Conservation (phyloP, 1,140 invertebrate species). For the Megathymus violae region DNA sequence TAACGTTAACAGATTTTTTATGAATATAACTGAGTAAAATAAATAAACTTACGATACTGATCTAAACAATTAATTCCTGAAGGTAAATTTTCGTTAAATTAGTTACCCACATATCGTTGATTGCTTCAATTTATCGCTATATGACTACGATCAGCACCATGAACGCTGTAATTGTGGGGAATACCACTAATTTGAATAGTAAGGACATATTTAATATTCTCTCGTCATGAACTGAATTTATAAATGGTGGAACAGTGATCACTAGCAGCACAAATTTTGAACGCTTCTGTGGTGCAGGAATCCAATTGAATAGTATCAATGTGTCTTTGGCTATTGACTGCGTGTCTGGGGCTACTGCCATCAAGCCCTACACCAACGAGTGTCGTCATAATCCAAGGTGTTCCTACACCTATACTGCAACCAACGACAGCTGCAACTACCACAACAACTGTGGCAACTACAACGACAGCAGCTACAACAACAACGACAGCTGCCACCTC, state of each 20-base stretch:
- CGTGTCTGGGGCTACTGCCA: conserved; percentile 72
- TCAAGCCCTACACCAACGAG: conserved; percentile 52
- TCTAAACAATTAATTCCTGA: neutral
- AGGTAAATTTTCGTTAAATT: conserved; percentile 55
- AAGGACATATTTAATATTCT: conserved; percentile 77
- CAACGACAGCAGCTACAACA: conserved; percentile 33
- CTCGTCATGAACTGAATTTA: conserved; percentile 61
- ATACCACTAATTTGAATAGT: conserved; percentile 70
- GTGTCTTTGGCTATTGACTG: conserved; percentile 81
- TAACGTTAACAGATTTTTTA: neutral
- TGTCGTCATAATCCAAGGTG: conserved; percentile 62
- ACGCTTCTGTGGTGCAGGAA: conserved; percentile 14
- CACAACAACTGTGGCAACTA: conserved; percentile 38
- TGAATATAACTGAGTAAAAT: neutral
- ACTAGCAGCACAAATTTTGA: conserved; percentile 4
- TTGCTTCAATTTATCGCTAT: conserved; percentile 77
- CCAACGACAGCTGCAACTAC: conserved; percentile 57
- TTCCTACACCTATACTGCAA: conserved; percentile 57
- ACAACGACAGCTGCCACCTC: conserved; percentile 29
- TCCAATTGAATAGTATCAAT: conserved; percentile 42
- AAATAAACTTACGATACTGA: neutral
- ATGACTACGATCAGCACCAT: conserved; percentile 70
- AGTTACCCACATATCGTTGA: conserved; percentile 71
- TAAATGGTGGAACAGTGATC: conserved; percentile 23
- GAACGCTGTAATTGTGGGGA: conserved; percentile 78